A percentile compares a stretch with the other conserved stretches of the same genome.
Evolutionary conservation across 2,888 invertebrate species (phyloP).

Genomic region (Drosophila pullipes): DNA sequence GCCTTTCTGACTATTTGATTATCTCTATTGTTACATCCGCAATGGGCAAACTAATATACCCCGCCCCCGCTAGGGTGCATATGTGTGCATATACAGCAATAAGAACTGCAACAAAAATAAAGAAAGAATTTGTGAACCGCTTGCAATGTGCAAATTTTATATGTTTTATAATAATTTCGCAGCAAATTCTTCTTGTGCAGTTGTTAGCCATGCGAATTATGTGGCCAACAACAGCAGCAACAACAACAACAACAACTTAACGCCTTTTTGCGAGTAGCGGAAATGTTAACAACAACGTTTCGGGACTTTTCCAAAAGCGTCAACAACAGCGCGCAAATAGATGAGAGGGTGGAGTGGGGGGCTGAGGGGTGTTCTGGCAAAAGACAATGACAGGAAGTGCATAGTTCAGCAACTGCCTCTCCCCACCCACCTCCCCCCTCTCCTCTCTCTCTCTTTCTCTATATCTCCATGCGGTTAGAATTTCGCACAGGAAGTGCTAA

Average conservation of each 20-base stretch:
- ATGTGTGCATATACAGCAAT: background rate
- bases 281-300: slow-evolving; percentile 60
- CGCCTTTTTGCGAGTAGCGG: slow-evolving; percentile 47
- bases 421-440: background rate
- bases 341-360: background rate
- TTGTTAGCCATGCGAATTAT: slow-evolving; percentile 67
- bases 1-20: background rate
- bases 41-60: background rate
- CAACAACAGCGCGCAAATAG: slow-evolving; percentile 7
- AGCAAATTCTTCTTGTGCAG: slow-evolving; percentile 58
- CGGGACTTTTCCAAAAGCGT: slow-evolving; percentile 27
- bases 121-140: slow-evolving; percentile 39
- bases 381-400: slow-evolving; percentile 55
- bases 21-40: background rate
- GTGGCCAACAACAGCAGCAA: slow-evolving; percentile 27
- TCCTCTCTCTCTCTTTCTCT: background rate
- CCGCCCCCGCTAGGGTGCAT: too few relatives aligned
- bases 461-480: slow-evolving; percentile 42
- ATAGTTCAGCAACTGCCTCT: slow-evolving; percentile 45
- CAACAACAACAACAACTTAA: slow-evolving; percentile 26
- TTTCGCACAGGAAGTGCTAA: slow-evolving; percentile 64
- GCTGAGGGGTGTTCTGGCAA: background rate
- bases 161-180: slow-evolving; percentile 64
- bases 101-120: background rate
- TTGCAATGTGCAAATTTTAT: slow-evolving; percentile 62